Base-by-base conservation (phyloP, 2,113 vertebrate genomes). In the Otis tarda region DNA sequence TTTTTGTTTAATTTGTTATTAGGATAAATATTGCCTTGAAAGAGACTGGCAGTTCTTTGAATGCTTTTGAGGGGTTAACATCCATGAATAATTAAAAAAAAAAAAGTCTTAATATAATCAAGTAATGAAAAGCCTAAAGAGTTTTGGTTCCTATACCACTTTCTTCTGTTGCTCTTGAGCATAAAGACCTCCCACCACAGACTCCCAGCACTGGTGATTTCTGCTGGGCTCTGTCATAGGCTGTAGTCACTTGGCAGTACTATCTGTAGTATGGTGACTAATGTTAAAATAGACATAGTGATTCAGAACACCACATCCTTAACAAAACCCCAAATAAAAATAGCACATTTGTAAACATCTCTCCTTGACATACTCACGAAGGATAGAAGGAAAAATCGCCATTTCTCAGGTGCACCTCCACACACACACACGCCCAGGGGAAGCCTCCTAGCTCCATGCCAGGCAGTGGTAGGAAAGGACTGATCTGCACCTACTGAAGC, bases 31-130 rank as follows among this genome's bases (percentile, higher is more conserved):
- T 14, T 80, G 22, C 22, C n/a, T 71, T 64, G 14, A 76, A 75
- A 93, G 21, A 57, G 12, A 50, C 18, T 30, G 18, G 14, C 24
- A 67, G 52, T 14, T 69, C 22, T 52, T 64, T 14, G 24, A 73
- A 64, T 25, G 53, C 2, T 71, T 79, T 74, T 27, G 89, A 14
- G 37, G 25, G 1, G 4, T 50, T 65, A 75, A 41, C 6, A 2
- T 12, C 12, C 41, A 21, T 3, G 0, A 76, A 45, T 20, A 0
- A 9, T 25, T 4, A 50, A 24, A 7, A 47, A 23, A 17, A 17
- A 10, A 41, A 41, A 10, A 31, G 33, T 60, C 6, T 5, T 55
- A 52, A 60, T 45, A 37, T 15, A 76, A 73, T 24, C 6, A 74
- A 27, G 50, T 63, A 56, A 67, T 14, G 6, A 50, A 80, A 83